Evolutionary conservation across 2,888 invertebrate genomes (phyloP), one percentile per base, ranked within the genome.

Genomic region (Phaonia tiefii): DNA sequence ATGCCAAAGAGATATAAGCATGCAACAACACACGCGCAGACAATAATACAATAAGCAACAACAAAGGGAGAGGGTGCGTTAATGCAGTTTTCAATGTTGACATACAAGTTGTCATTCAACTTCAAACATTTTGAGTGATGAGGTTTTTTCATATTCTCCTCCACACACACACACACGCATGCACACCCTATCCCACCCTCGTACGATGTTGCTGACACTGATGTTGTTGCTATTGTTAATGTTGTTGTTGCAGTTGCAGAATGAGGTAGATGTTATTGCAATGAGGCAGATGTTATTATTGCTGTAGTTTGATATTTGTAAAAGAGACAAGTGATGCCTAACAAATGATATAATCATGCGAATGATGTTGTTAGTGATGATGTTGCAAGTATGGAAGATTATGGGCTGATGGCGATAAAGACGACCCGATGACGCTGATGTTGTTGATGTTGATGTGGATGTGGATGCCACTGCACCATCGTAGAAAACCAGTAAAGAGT

Each of bases 41-140:
- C 51, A 49, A 15, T 15, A 17, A 15, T 15, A 42, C 56, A 39
- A 56, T 10, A 46, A 49, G 37, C 26, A 17, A 49, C 4, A 13
- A 63, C 42, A 51, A n/a, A 67, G 60, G 15, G 63, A 44, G 70
- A 72, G 79, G 73, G 80, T 83, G 79, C 83, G 49, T 80, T 82
- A 82, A 80, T 82, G 82, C 82, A 83, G 77, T 69, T 69, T 79
- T 81, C 80, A 82, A 80, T 79, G 82, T 83, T 84, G 83, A 82
- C 83, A 83, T 83, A 80, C 77, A 75, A 82, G 74, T 83, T 82
- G 82, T 83, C 82, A 80, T 82, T 80, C 82, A 82, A 82, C 80
- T 76, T 74, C 77, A 80, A 80, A 74, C 58, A 66, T 54, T 76
- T 58, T 71, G 65, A 70, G 65, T 76, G 66, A 71, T 77, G 79